Evolutionary conservation across 2,888 invertebrate species (phyloP), one percentile per base, ranked within the genome.

Genomic region (Pseudococcus viburni): DNA sequence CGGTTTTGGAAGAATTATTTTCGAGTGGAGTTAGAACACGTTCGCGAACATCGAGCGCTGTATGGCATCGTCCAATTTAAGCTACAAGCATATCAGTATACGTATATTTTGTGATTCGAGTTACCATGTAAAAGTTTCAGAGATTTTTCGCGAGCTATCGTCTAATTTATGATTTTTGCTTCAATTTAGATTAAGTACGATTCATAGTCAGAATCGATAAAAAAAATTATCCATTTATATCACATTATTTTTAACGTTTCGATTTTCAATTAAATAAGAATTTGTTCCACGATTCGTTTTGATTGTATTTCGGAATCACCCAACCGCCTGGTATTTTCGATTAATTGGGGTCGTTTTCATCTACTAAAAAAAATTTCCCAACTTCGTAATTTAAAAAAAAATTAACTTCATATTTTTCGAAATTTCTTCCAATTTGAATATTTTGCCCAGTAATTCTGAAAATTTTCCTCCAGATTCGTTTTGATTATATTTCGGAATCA

Each of bases 271-370:
- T 15, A 33, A 64, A 59, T 42, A 85, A 19, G 19, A 59, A 64
- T 64, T 77, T 73, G 22, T 46, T 77, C 88, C 88, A 88, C 26
- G 26, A 33, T 33, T 33, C 26, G 26, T 88, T 80, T 48, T 48
- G 19, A 9, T 46, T 48, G 19, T 88, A 48, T 59, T 59, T 39
- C 11, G 88, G 84, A 46, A 84, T 7, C 4, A 88, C 42, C 88
- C 88, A 88, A 26, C 88, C 88, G 11, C 22, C 84, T 22, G 88
- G 88, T 17, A 88, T 88, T 33, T 48, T 84, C 6, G 84, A 88
- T 12, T 22, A 19, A 2, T 42, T 42, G 7, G 46, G 15, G 33
- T 64, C 64, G 15, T 88, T 42, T 19, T 64, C 39, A 26, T 84
- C 84, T 4, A 88, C 88, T 9, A 88, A n/a, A n/a, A n/a, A n/a